Conservation (phyloP, 2,797 vertebrate species). For the Malurus leucopterus region DNA sequence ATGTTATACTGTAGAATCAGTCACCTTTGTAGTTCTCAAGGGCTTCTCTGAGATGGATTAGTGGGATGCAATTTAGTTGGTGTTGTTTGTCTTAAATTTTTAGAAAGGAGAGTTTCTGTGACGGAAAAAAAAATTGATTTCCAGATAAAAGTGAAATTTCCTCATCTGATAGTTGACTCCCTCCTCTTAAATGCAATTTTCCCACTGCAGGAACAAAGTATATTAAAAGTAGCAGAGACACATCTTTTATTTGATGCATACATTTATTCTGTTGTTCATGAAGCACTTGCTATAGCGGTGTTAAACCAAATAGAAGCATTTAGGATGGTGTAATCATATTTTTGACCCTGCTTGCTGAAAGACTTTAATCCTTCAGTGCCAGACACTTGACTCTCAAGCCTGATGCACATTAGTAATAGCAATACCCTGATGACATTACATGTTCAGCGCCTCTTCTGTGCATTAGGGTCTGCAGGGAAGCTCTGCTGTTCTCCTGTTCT, state of each 20-base stretch:
- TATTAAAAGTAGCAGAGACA: neutral
- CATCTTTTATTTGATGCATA: neutral
- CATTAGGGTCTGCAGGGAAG: neutral
- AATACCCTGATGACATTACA: neutral
- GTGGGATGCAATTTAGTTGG: neutral
- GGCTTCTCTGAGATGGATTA: neutral
- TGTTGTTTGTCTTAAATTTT: neutral
- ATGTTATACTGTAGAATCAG: neutral
- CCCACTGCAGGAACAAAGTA: fast-evolving
- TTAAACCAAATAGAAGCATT: neutral
- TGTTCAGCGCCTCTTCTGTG: neutral
- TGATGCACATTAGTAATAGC: neutral
- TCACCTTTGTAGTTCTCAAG: neutral
- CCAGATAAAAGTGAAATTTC: neutral
- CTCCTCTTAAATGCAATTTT: neutral
- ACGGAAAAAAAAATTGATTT: neutral
- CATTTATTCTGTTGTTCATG: neutral
- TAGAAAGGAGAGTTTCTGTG: neutral
- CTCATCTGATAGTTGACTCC: neutral
- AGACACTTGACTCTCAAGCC: neutral
- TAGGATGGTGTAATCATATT: neutral
- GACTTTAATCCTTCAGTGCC: neutral
- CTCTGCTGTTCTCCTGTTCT: neutral
- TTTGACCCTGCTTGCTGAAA: neutral
- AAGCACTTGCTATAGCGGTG: neutral